Percentiles rank a stretch among this genome's conserved stretches.
Conservation (phyloP, 2,888 invertebrate genomes). For the Germaria angustata region DNA sequence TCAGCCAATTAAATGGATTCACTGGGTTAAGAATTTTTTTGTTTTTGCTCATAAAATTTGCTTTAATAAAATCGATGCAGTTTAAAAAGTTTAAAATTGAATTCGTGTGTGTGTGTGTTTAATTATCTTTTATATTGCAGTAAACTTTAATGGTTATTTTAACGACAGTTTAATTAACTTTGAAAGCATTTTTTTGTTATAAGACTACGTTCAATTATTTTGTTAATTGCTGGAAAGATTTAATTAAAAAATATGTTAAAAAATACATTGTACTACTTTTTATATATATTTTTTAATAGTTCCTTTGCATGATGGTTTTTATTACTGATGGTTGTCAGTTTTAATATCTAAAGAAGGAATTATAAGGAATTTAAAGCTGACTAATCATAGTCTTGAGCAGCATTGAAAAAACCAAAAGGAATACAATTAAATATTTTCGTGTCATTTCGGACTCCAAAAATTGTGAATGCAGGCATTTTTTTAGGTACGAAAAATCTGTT, state of each 20-base stretch:
- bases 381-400: too few relatives aligned
- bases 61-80: background rate
- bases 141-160: background rate
- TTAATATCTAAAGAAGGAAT: too few relatives aligned
- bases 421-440: too few relatives aligned
- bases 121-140: background rate
- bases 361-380: too few relatives aligned
- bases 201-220: background rate
- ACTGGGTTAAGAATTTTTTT: background rate
- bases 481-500: too few relatives aligned
- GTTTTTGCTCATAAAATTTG: background rate
- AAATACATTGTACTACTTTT: too few relatives aligned
- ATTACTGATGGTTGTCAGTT: too few relatives aligned
- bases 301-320: too few relatives aligned
- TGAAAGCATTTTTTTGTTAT: background rate
- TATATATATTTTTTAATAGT: too few relatives aligned
- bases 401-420: too few relatives aligned
- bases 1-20: slow-evolving; percentile 8
- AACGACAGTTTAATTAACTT: background rate
- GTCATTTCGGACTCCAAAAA: too few relatives aligned
- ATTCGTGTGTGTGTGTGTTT: background rate
- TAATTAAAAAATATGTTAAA: background rate
- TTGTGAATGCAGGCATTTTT: too few relatives aligned
- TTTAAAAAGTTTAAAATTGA: background rate
- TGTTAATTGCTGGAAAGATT: background rate